These are phyloP conservation scores for Marronus borbonicus DNA, from an alignment of 2,888 invertebrate species.

Conservation along the genomic window DNA sequence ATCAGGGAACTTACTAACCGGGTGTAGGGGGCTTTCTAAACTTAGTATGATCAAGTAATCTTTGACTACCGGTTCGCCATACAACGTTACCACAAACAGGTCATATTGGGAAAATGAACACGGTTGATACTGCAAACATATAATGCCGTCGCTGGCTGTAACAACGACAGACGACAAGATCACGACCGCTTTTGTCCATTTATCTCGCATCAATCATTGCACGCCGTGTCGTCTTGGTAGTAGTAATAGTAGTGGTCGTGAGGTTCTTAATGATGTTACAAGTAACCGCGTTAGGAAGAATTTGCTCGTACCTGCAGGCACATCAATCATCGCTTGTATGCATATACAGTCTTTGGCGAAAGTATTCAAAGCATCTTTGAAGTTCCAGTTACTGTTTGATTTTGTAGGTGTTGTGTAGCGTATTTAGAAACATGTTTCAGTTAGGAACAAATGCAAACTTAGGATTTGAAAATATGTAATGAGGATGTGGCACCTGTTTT, in stretches of 20 bases:
- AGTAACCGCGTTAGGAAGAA: background rate
- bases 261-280: background rate
- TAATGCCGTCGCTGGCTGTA: no score
- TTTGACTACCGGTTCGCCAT: no score
- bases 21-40: no score
- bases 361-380: background rate
- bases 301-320: background rate
- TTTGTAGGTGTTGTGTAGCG: no score
- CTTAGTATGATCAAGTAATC: no score
- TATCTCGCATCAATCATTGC: slow-evolving; percentile 16
- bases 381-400: background rate
- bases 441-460: no score
- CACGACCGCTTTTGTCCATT: slow-evolving; percentile 20
- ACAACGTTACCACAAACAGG: no score
- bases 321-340: background rate
- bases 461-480: no score
- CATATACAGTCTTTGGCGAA: background rate
- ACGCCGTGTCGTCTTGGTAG: background rate
- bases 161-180: background rate
- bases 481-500: no score
- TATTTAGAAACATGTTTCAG: no score
- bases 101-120: background rate
- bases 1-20: no score
- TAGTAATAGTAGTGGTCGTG: no score
- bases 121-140: background rate